These are phyloP conservation scores for Leptinotarsa lineolata DNA, from an alignment of 1,140 invertebrate genomes.

Conservation along the genomic window DNA sequence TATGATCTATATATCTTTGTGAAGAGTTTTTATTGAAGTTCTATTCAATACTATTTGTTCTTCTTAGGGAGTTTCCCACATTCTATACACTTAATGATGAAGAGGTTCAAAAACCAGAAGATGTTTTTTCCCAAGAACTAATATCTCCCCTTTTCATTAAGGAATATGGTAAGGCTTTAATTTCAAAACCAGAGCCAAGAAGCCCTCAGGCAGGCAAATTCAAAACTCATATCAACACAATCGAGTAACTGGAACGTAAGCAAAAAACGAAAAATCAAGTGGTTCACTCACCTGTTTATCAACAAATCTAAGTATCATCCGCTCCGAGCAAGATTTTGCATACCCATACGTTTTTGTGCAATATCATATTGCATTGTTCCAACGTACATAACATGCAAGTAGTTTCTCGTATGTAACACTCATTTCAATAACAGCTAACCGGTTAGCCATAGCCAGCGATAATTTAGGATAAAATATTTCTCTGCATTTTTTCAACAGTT, in stretches of 20 bases:
- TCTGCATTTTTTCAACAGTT: slow-evolving; percentile 11
- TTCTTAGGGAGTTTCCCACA: no score
- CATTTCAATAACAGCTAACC: slow-evolving; percentile 27
- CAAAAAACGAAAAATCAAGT: neutral
- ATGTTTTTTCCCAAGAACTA: no score
- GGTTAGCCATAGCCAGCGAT: slow-evolving; percentile 27
- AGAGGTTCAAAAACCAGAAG: no score
- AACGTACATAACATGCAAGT: slow-evolving; percentile 18
- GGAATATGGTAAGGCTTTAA: no score
- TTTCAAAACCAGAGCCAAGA: no score
- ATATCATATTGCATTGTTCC: slow-evolving; percentile 29
- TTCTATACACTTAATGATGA: no score
- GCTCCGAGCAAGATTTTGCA: slow-evolving; percentile 19
- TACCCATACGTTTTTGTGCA: slow-evolving; percentile 23
- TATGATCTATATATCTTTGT: no score
- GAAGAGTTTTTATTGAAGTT: no score
- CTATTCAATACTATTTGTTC: no score
- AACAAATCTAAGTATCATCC: slow-evolving; percentile 23
- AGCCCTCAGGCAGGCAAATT: no score
- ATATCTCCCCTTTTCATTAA: no score
- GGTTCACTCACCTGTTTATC: slow-evolving; percentile 23
- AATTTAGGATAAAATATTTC: slow-evolving; percentile 16
- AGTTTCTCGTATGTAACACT: slow-evolving; percentile 28
- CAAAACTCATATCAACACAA: no score
- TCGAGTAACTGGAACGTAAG: neutral